phyloP scores from a whole-genome alignment of 2,113 vertebrate genomes.

The Desmodus rotundus region DNA sequence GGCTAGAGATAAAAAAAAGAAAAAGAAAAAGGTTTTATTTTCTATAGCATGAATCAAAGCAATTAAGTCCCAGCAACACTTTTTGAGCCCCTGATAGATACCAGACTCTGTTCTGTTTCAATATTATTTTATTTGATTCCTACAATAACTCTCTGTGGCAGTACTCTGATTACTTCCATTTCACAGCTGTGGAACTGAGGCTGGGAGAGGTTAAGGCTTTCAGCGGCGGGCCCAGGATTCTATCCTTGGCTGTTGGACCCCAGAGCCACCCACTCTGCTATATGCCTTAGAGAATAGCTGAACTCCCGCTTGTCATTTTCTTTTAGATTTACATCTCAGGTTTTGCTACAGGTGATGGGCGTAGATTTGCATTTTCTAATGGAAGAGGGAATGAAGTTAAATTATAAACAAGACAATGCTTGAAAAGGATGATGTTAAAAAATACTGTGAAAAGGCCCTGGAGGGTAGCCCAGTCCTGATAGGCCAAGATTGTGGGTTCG shows the following conservation, averaged over 20 bases:
- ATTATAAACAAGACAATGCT: background rate
- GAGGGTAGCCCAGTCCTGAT: no score
- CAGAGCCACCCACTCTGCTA: rapidly evolving
- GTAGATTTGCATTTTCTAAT: background rate
- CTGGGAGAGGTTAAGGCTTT: background rate
- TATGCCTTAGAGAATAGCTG: background rate
- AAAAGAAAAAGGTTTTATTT: background rate
- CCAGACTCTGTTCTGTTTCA: background rate
- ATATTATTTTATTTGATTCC: background rate
- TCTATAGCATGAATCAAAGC: background rate
- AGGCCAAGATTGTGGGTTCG: no score
- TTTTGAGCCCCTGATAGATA: background rate
- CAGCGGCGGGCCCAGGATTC: background rate
- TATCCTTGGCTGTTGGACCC: background rate
- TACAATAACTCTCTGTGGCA: background rate
- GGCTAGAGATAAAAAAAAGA: background rate
- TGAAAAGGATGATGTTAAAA: background rate
- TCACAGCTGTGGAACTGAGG: background rate
- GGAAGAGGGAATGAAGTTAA: background rate
- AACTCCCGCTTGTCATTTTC: background rate
- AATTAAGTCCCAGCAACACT: background rate
- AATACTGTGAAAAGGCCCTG: background rate
- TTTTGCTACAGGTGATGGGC: background rate
- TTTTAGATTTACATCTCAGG: background rate
- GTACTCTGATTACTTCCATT: background rate